These are phyloP conservation scores for Setophaga kirtlandii DNA, from an alignment of 2,113 vertebrate genomes.

Conservation along the genomic window DNA sequence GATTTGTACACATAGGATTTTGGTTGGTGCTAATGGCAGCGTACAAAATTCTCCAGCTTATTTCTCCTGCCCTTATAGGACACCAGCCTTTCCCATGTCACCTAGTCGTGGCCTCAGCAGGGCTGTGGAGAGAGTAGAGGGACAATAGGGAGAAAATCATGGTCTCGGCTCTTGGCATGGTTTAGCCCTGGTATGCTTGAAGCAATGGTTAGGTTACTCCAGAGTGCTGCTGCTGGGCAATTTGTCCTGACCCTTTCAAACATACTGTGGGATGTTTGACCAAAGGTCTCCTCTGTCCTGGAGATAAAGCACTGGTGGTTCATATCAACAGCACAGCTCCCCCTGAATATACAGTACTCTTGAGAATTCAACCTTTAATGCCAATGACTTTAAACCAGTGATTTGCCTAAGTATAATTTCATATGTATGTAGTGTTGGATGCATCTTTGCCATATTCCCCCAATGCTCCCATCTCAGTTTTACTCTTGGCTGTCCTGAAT, in stretches of 20 bases:
- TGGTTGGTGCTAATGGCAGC: background rate
- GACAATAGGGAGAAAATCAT: background rate
- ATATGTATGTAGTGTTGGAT: background rate
- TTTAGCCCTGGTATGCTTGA: background rate
- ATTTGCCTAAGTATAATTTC: background rate
- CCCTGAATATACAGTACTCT: background rate
- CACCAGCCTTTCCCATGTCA: background rate
- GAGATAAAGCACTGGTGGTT: background rate
- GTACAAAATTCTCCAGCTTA: background rate
- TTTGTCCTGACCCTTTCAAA: background rate
- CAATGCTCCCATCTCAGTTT: background rate
- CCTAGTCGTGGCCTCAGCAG: background rate
- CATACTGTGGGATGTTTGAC: background rate
- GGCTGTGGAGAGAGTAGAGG: background rate
- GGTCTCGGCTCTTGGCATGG: background rate
- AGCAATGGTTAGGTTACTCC: background rate
- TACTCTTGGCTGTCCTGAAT: background rate
- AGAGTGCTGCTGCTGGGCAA: background rate
- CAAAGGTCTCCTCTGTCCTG: background rate
- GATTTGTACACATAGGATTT: rapidly evolving
- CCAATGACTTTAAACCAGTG: background rate
- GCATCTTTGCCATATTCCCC: background rate
- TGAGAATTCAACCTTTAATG: background rate
- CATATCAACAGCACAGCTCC: background rate
- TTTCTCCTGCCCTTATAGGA: background rate